Conservation (phyloP, 2,888 invertebrate species). For the Hybos culiciformis region DNA sequence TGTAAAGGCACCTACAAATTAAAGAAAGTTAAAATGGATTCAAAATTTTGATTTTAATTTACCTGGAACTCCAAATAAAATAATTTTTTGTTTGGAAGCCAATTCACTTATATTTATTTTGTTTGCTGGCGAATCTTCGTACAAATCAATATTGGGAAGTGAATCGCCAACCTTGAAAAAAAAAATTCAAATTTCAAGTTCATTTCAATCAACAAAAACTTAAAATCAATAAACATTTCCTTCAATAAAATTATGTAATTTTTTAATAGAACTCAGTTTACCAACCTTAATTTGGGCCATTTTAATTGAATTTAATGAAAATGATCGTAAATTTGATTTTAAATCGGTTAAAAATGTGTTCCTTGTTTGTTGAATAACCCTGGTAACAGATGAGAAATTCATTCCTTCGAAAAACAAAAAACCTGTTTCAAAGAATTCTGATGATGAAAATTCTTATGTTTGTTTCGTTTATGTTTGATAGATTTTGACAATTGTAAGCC, state of each 20-base stretch:
- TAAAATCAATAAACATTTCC: background rate
- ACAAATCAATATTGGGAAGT: conserved; percentile 65
- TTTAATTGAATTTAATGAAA: background rate
- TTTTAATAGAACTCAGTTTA: too few relatives aligned
- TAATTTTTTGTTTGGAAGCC: conserved; percentile 63
- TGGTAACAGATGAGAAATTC: too few relatives aligned
- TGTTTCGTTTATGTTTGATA: too few relatives aligned
- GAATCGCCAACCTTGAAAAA: conserved; percentile 63
- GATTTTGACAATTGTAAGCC: too few relatives aligned
- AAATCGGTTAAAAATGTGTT: too few relatives aligned
- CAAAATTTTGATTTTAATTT: too few relatives aligned
- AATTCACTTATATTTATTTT: conserved; percentile 67
- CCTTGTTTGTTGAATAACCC: too few relatives aligned
- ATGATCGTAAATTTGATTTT: background rate
- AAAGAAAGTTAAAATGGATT: too few relatives aligned
- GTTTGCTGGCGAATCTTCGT: conserved; percentile 72
- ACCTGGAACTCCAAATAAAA: conserved; percentile 86
- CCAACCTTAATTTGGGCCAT: background rate
- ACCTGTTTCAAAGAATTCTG: too few relatives aligned
- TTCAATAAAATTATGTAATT: background rate
- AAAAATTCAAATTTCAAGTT: too few relatives aligned
- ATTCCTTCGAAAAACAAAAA: too few relatives aligned
- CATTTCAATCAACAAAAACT: background rate
- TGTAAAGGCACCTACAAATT: conserved; percentile 90
- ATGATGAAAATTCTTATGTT: too few relatives aligned